These are phyloP conservation scores for Trisateles emortualis DNA, from an alignment of 2,888 invertebrate genomes.

Conservation along the genomic window DNA sequence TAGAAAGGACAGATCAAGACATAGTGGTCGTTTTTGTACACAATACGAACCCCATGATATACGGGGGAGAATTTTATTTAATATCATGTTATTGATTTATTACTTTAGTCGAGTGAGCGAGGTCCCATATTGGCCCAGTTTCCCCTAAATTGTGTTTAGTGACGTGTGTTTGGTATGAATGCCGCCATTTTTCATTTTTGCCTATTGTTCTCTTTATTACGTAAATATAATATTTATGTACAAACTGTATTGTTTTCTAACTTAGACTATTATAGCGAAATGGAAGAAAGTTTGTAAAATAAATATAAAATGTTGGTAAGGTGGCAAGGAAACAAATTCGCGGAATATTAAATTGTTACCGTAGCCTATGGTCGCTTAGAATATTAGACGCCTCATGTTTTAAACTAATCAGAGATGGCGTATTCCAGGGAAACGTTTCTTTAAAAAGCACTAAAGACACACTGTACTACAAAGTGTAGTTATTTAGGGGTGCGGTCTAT, in stretches of 20 bases:
- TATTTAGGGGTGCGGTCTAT: too few relatives aligned
- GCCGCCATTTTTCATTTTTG: constrained; percentile 56
- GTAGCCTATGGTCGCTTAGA: too few relatives aligned
- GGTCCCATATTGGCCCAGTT: constrained; percentile 58
- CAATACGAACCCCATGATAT: constrained; percentile 68
- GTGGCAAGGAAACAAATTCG: too few relatives aligned
- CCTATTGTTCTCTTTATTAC: constrained; percentile 48
- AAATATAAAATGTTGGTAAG: too few relatives aligned
- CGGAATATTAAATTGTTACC: too few relatives aligned
- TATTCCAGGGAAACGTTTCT: too few relatives aligned
- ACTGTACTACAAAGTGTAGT: too few relatives aligned
- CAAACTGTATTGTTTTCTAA: background rate
- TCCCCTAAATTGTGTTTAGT: constrained; percentile 64
- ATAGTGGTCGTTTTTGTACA: constrained; percentile 67
- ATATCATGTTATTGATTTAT: constrained; percentile 83
- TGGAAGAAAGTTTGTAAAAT: too few relatives aligned
- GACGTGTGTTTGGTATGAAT: constrained; percentile 59
- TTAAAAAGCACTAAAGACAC: too few relatives aligned
- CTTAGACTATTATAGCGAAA: background rate
- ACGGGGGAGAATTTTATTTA: constrained; percentile 79
- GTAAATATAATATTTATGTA: constrained; percentile 4
- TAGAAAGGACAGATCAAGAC: constrained; percentile 47
- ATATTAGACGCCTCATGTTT: too few relatives aligned
- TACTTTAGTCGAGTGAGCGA: constrained; percentile 55
- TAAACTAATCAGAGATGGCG: too few relatives aligned